Conservation (phyloP, 2,888 invertebrate species). For the Cosmia trapezina region DNA sequence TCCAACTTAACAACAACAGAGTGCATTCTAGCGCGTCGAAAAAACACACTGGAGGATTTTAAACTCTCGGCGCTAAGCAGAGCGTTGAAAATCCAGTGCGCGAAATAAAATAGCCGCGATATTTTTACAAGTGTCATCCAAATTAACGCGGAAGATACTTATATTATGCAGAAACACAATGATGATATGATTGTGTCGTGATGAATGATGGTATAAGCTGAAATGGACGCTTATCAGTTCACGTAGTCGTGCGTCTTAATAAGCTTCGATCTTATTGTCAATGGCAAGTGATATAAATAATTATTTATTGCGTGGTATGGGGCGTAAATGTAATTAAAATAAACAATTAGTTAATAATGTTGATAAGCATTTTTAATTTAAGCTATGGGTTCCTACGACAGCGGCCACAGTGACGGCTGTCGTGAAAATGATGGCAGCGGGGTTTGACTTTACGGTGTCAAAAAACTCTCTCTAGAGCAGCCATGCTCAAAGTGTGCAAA, state of each 20-base stretch:
- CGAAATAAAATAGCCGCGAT: no score
- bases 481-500: no score
- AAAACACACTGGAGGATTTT: no score
- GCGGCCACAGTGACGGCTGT: background rate
- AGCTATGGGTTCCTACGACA: background rate
- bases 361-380: background rate
- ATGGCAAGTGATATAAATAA: slow-evolving; percentile 4
- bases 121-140: no score
- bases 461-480: background rate
- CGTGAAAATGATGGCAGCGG: background rate
- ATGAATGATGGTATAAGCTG: background rate
- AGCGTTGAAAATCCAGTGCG: no score
- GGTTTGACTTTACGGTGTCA: background rate
- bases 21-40: no score
- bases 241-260: background rate
- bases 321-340: background rate
- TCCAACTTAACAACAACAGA: no score
- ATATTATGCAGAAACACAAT: background rate
- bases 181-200: background rate
- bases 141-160: background rate
- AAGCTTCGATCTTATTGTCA: slow-evolving; percentile 17
- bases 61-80: no score
- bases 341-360: background rate
- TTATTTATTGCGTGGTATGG: slow-evolving; percentile 17
- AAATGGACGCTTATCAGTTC: background rate